A percentile compares a stretch with the other conserved stretches of the same genome.
These are phyloP conservation scores for Andricus grossulariae DNA, from an alignment of 1,140 invertebrate species.

Conservation along the genomic window DNA sequence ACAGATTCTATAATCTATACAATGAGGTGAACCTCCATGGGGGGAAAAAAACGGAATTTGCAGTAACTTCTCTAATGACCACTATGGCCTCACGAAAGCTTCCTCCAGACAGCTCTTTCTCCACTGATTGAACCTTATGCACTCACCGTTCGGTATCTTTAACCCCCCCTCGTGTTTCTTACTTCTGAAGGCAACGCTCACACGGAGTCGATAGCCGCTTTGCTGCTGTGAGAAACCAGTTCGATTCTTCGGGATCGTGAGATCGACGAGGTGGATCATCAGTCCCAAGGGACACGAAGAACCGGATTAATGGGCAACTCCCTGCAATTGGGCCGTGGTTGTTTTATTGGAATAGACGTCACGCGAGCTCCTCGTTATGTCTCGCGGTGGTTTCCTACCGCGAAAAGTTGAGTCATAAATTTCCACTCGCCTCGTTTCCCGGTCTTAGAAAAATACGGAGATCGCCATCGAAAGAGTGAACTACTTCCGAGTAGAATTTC, in stretches of 20 bases:
- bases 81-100: conserved; percentile 43
- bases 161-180: not conserved
- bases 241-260: conserved; percentile 16
- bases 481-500: conserved; percentile 1
- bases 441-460: not conserved
- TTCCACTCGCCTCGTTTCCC: not conserved
- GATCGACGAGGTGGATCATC: conserved; percentile 24
- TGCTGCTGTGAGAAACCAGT: conserved; percentile 25
- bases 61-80: conserved; percentile 44
- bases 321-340: conserved; percentile 8
- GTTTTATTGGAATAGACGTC: conserved; percentile 25
- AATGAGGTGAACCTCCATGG: conserved; percentile 26
- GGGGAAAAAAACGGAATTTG: conserved; percentile 37
- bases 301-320: conserved; percentile 22
- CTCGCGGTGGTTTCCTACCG: not conserved
- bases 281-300: conserved; percentile 26
- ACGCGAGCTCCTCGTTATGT: conserved; percentile 23
- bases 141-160: conserved; percentile 12
- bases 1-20: not conserved
- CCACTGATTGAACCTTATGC: conserved; percentile 17
- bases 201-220: not conserved
- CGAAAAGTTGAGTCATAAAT: not conserved
- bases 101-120: conserved; percentile 9
- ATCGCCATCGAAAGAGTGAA: conserved; percentile 7
- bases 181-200: conserved; percentile 7